Percentiles rank a stretch among this genome's conserved stretches.
Conservation (phyloP, 2,797 vertebrate genomes). For the Takifugu rubripes region DNA sequence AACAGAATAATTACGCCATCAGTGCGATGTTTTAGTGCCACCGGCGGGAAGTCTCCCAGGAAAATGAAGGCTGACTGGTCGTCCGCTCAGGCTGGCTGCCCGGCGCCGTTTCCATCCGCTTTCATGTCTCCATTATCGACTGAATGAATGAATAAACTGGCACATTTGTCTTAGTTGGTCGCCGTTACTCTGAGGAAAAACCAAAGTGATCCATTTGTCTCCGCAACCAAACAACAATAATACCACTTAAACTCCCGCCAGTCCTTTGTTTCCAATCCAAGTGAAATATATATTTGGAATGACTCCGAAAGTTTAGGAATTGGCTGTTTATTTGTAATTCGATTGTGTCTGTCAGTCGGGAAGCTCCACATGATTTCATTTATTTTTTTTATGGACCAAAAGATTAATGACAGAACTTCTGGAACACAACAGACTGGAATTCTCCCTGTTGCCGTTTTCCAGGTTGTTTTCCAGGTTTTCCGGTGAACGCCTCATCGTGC, state of each 20-base stretch:
- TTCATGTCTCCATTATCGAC: not conserved
- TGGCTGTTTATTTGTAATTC: no score
- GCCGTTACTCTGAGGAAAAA: not conserved
- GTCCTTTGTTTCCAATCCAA: no score
- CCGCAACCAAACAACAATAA: not conserved
- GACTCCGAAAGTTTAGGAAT: no score
- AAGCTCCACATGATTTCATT: no score
- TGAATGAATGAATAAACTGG: not conserved
- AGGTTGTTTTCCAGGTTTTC: no score
- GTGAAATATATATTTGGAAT: no score
- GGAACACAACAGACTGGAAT: no score
- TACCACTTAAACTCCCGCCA: not conserved
- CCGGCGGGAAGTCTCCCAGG: no score
- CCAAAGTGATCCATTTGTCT: not conserved
- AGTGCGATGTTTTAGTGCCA: not conserved
- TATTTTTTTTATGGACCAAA: no score
- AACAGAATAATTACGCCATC: not conserved
- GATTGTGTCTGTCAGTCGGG: no score
- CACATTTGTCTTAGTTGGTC: not conserved
- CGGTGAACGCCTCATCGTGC: conserved; percentile 6
- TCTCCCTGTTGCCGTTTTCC: no score
- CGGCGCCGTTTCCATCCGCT: not conserved
- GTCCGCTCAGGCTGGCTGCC: not conserved
- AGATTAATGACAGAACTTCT: no score
- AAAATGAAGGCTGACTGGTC: not conserved